Evolutionary conservation across 2,797 vertebrate genomes (phyloP).

Genomic region (Helicolenus hilgendorfi): DNA sequence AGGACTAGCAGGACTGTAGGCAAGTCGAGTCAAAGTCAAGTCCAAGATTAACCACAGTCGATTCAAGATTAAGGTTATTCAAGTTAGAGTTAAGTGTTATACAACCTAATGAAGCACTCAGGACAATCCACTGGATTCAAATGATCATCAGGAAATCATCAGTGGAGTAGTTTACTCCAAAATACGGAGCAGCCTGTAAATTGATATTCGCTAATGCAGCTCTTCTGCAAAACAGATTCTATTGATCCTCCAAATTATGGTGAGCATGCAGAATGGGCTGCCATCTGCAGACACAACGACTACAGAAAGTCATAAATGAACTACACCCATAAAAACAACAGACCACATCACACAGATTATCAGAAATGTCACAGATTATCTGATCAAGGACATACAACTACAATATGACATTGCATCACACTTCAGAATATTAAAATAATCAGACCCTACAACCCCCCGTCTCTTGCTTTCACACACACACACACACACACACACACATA

Average conservation of each 20-base stretch:
- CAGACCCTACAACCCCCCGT: not conserved
- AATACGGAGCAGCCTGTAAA: not conserved
- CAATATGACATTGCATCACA: not conserved
- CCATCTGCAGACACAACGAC: not conserved
- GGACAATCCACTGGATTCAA: not conserved
- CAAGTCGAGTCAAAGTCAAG: not conserved
- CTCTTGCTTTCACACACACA: not conserved
- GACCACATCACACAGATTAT: not conserved
- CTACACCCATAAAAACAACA: not conserved
- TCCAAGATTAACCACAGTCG: not conserved
- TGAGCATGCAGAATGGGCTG: not conserved
- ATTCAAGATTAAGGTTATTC: not conserved
- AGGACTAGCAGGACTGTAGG: not conserved
- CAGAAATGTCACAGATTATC: not conserved
- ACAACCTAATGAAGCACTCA: not conserved
- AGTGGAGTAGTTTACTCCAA: not conserved
- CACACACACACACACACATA: not conserved
- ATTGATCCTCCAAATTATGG: not conserved
- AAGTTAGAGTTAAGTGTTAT: not conserved
- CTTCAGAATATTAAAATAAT: not conserved
- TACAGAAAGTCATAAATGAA: not conserved
- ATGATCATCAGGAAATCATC: not conserved
- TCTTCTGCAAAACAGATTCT: not conserved
- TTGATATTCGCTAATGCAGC: not conserved
- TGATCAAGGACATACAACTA: not conserved